Evolutionary conservation across 2,888 invertebrate genomes (phyloP).

Genomic region (Thyatira batis): DNA sequence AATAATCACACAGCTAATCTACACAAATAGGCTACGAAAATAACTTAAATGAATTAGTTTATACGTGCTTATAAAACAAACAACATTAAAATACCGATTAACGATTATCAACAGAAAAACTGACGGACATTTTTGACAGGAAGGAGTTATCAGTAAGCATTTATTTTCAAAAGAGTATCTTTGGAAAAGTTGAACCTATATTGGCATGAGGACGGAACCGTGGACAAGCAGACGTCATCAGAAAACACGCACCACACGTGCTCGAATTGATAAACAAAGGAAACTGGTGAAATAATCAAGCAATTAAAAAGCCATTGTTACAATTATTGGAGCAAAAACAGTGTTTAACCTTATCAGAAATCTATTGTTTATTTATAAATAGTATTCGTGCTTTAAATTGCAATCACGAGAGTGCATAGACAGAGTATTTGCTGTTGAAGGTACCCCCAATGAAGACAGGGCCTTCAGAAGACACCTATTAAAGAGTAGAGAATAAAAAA

Average conservation of each 20-base stretch:
- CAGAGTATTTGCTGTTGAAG: not conserved
- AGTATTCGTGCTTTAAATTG: not conserved
- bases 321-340: not conserved
- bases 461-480: no score
- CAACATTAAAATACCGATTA: conserved; percentile 5
- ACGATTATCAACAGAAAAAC: not conserved
- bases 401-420: not conserved
- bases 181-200: no score
- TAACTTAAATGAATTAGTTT: no score
- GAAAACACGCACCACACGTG: not conserved
- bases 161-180: no score
- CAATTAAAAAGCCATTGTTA: not conserved
- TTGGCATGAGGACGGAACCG: not conserved
- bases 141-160: not conserved
- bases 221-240: not conserved
- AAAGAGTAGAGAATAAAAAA: not conserved
- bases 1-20: not conserved
- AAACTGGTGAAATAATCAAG: not conserved
- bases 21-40: not conserved
- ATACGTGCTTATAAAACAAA: conserved; percentile 6
- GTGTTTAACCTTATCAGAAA: not conserved
- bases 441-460: not conserved
- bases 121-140: not conserved
- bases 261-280: not conserved
- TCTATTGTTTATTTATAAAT: not conserved